Conservation (phyloP, 1,140 invertebrate species). For the Heterodera carotae region DNA sequence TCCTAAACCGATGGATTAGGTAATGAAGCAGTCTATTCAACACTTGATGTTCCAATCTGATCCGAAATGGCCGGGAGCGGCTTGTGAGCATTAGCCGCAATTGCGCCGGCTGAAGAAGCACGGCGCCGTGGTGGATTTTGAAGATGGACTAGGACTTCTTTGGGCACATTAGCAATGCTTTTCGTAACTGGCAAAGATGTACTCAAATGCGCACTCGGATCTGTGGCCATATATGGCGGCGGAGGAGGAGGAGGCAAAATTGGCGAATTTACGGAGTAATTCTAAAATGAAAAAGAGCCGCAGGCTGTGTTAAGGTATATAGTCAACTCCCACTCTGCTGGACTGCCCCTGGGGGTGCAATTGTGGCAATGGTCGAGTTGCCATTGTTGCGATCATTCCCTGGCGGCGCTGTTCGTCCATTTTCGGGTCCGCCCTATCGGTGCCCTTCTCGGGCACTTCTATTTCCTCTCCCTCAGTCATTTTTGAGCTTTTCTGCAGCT, state of each 20-base stretch:
- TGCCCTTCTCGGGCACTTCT: background rate
- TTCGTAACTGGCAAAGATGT: background rate
- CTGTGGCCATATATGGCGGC: background rate
- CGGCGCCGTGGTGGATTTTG: background rate
- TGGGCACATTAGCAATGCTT: background rate
- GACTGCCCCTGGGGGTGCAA: background rate
- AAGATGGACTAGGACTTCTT: background rate
- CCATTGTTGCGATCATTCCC: slow-evolving; percentile 7
- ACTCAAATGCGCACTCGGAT: background rate
- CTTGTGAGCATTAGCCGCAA: background rate
- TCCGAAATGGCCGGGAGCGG: slow-evolving; percentile 9
- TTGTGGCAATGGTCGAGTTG: background rate
- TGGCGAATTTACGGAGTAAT: background rate
- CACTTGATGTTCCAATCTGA: background rate
- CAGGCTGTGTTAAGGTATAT: too few relatives aligned
- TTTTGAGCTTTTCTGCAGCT: slow-evolving; percentile 11
- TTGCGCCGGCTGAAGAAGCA: background rate
- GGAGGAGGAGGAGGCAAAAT: background rate
- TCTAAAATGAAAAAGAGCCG: background rate
- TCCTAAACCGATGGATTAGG: background rate
- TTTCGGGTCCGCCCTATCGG: too few relatives aligned
- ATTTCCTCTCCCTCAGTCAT: background rate
- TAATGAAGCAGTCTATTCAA: background rate
- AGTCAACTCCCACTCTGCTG: too few relatives aligned
- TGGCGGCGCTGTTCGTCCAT: background rate